phyloP scores from a whole-genome alignment of 1,140 invertebrate species.

The Alviniconcha marisindica region DNA sequence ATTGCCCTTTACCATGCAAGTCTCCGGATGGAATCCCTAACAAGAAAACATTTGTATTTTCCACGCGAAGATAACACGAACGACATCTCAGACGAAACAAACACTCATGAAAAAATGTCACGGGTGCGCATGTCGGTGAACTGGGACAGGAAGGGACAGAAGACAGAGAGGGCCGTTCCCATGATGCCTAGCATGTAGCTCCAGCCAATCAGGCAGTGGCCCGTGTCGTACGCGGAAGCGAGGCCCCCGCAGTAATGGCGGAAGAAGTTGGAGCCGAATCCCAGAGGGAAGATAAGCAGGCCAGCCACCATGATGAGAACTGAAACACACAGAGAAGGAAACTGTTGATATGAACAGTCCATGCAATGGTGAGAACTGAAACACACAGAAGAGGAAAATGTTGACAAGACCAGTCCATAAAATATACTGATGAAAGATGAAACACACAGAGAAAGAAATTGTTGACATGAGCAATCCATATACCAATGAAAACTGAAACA shows the following conservation, averaged over 20 bases:
- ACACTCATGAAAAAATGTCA: constrained; percentile 41
- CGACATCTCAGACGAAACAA: too few species aligned
- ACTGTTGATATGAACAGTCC: too few species aligned
- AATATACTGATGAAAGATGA: background rate
- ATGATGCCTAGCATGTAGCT: constrained; percentile 76
- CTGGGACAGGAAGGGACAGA: constrained; percentile 74
- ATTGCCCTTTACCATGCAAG: too few species aligned
- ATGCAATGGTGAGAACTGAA: too few species aligned
- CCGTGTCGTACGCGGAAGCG: constrained; percentile 65
- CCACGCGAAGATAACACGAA: too few species aligned
- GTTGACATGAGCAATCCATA: background rate
- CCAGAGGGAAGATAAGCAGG: constrained; percentile 75
- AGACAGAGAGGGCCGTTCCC: constrained; percentile 73
- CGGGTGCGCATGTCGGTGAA: constrained; percentile 62
- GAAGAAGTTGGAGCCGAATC: constrained; percentile 74
- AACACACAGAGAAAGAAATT: background rate
- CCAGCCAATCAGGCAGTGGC: constrained; percentile 76
- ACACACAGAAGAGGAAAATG: constrained; percentile 38
- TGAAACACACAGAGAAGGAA: too few species aligned
- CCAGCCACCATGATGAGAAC: constrained; percentile 67
- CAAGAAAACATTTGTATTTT: too few species aligned
- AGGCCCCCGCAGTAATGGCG: constrained; percentile 69
- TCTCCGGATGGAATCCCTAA: too few species aligned
- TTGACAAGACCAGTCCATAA: background rate
- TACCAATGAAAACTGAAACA: background rate